phyloP scores from a whole-genome alignment of 2,113 vertebrate genomes.

The Nyctereutes procyonoides region DNA sequence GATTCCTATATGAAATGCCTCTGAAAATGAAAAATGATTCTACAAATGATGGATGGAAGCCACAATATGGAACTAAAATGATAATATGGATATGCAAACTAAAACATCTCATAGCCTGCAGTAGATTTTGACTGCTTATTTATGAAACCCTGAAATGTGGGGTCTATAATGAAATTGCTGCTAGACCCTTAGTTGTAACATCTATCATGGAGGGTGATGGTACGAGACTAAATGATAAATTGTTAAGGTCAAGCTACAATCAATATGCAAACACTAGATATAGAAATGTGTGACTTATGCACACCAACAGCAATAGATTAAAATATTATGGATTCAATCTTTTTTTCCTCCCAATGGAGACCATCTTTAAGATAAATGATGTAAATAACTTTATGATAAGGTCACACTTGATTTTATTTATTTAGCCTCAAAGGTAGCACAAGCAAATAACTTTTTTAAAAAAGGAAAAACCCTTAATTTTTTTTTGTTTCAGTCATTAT shows the following conservation, averaged over 20 bases:
- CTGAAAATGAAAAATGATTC: conserved; percentile 64
- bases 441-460: not conserved
- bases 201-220: conserved; percentile 41
- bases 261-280: conserved; percentile 48
- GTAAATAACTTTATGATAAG: conserved; percentile 57
- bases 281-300: conserved; percentile 7
- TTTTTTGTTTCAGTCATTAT: conserved; percentile 20
- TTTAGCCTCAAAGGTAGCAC: not conserved
- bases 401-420: conserved; percentile 32
- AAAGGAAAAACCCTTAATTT: not conserved
- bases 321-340: conserved; percentile 20
- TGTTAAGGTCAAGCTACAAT: conserved; percentile 59
- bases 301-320: conserved; percentile 27
- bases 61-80: conserved; percentile 35
- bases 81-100: conserved; percentile 70
- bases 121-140: conserved; percentile 72
- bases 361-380: conserved; percentile 55
- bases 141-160: conserved; percentile 58
- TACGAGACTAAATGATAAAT: conserved; percentile 47
- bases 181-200: conserved; percentile 45
- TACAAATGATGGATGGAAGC: conserved; percentile 59
- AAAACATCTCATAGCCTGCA: conserved; percentile 56
- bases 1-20: conserved; percentile 49
- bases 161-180: conserved; percentile 67
- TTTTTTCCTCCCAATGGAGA: not conserved